Evolutionary conservation across 2,113 vertebrate genomes (phyloP), one percentile per base, ranked within the genome.

Genomic region (Pipa parva): DNA sequence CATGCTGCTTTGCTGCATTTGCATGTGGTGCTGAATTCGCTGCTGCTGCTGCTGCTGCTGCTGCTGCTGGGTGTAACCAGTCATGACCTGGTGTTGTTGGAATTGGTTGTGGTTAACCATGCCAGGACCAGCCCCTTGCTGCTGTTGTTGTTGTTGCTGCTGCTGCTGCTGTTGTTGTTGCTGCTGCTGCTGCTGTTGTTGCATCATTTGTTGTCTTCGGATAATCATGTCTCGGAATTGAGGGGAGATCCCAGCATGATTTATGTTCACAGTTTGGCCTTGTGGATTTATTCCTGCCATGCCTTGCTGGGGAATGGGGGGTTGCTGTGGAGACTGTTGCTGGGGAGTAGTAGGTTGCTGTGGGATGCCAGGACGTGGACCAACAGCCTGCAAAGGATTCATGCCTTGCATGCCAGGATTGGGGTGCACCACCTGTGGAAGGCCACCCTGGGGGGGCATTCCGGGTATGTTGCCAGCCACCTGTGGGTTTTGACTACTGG

Each of bases 41-140:
- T 93, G 87, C n/a, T 42, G 39, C 17, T 42, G 39, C 17, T 93
- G 89, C 57, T 88, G 93, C 72, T 76, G 91, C 2, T 84, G 87
- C 17, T 93, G 89, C 58, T 88, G 93, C 72, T 77, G 91, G 5
- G 91, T 77, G 12, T 92, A 94, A 50, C 91, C 90, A 1, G 78
- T 84, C 63, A 64, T 62, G 0, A 90, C 84, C 49, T 93, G 94
- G 22, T 91, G 88, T 48, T 95, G 94, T 73, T 92, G 93, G 65
- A 97, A 96, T 80, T 97, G 91, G 72, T 59, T 87, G 12, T 97
- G 95, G 75, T 89, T 95, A 26, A 89, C 88, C 87, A 97, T 92
- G 1, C 81, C 74, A 0, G 81, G 76, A 59, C 86, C 21, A 12
- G 80, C 82, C 20, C 83, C 83, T 52, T 87, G 87, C 39, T 79